These are phyloP conservation scores for Spheniscus humboldti DNA, from an alignment of 2,797 vertebrate genomes.

Conservation along the genomic window DNA sequence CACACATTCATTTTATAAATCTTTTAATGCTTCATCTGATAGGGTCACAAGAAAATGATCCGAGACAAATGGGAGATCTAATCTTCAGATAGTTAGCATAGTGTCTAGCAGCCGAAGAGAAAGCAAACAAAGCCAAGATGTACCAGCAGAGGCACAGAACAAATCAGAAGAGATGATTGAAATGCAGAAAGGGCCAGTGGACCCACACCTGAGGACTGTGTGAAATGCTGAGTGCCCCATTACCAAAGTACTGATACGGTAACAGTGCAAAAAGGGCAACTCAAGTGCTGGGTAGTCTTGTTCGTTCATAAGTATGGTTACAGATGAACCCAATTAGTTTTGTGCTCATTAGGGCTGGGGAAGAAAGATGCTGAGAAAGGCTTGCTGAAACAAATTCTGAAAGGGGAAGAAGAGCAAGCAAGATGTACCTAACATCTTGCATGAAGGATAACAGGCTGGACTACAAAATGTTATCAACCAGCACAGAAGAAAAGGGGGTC, in stretches of 20 bases:
- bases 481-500: neutral
- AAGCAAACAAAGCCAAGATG: neutral
- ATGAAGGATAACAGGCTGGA: neutral
- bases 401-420: neutral
- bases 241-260: neutral
- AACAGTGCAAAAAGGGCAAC: neutral
- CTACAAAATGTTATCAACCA: neutral
- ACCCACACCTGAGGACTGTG: neutral
- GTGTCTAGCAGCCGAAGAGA: neutral
- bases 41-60: constrained; percentile 24
- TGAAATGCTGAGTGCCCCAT: neutral
- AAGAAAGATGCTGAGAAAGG: neutral
- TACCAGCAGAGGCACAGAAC: neutral
- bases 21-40: constrained; percentile 22
- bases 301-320: neutral
- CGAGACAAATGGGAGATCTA: constrained; percentile 24
- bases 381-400: neutral
- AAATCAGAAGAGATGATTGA: neutral
- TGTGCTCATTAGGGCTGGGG: neutral
- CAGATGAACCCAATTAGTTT: neutral
- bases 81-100: neutral
- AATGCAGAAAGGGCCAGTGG: neutral
- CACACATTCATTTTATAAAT: constrained; percentile 25
- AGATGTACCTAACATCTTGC: neutral
- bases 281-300: neutral